Base-by-base conservation (phyloP, 1,140 invertebrate genomes). In the Leptopilina clavipes region DNA sequence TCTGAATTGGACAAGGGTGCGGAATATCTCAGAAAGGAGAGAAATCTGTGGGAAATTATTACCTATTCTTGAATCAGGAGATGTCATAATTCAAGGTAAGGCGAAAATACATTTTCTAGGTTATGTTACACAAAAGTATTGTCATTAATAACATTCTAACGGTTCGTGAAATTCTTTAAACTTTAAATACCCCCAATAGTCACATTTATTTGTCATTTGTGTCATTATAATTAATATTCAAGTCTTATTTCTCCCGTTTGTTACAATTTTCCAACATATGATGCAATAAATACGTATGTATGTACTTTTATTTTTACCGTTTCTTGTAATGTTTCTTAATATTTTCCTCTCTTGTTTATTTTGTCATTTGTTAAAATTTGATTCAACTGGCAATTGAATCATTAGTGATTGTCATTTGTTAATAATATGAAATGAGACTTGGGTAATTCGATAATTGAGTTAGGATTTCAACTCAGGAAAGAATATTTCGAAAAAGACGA, bases 61-160 rank as follows among this genome's bases (percentile, higher is more conserved):
- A 25, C 25, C 52, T 65, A n/a, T 65, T 31, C 19, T 6, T n/a
- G 11, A n/a, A 65, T n/a, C 5, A 8, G 59, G 59, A 65, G 25
- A 65, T 65, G 59, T n/a, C 25, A 65, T 65, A 65, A 65, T 14
- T 31, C 59, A 6, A 65, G 59, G 59, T 65, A 31, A 65, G 22
- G 6, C 22, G 5, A 65, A 6, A 31, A 8, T n/a, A 11, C 19
- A 65, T 31, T 65, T n/a, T 31, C 8, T 65, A 14, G 11, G 19
- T 65, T 65, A 6, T 65, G 25, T 65, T 65, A 40, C 37, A 8
- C 7, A 25, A 19, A 12, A 12, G 0, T 10, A 7, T 22, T 31
- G 3, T 19, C 12, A 2, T 1, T 12, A 31, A 12, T 65, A 12
- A 65, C 59, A 65, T 65, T n/a, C 59, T 65, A 14, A 65, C 59